These are phyloP conservation scores for Ditylenchus dipsaci DNA, from an alignment of 1,140 invertebrate genomes.

Conservation along the genomic window DNA sequence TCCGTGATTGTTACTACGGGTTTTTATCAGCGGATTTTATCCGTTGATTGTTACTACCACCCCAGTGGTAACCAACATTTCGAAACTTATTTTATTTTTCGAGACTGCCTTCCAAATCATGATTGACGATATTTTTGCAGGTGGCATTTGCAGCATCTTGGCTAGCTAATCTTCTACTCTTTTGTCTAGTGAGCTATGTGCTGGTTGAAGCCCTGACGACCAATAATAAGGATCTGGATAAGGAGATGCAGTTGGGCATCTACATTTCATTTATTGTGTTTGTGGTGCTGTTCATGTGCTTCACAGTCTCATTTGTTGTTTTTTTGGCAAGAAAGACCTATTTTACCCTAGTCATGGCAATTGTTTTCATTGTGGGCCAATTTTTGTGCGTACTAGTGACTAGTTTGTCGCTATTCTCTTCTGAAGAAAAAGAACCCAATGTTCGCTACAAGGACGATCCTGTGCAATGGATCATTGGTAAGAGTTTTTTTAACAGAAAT, in stretches of 20 bases:
- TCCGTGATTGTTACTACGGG: too few species aligned
- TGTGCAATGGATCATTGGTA: conserved; percentile 17
- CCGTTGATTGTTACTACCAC: too few species aligned
- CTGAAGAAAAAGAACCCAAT: neutral
- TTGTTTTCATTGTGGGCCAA: conserved; percentile 20
- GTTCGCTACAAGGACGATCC: conserved; percentile 13
- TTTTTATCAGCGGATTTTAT: too few species aligned
- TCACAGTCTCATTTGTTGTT: conserved; percentile 10
- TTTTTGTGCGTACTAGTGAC: conserved; percentile 25
- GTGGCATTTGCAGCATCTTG: conserved; percentile 9
- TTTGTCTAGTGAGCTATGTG: conserved; percentile 18
- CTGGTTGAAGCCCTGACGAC: conserved; percentile 9
- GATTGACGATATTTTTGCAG: too few species aligned
- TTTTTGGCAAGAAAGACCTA: conserved; percentile 14
- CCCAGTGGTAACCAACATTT: too few species aligned
- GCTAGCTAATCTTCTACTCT: conserved; percentile 20
- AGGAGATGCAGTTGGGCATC: neutral
- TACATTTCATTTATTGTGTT: conserved; percentile 11
- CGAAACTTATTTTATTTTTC: too few species aligned
- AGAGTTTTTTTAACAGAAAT: neutral
- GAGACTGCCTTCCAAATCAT: too few species aligned
- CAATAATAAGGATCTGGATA: conserved; percentile 7
- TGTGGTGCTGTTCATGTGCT: conserved; percentile 10
- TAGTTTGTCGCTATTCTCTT: conserved; percentile 6
- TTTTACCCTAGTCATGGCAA: conserved; percentile 10